These are phyloP conservation scores for Porites divaricata DNA, from an alignment of 92 coral and sea anemone species.

Conservation along the genomic window DNA sequence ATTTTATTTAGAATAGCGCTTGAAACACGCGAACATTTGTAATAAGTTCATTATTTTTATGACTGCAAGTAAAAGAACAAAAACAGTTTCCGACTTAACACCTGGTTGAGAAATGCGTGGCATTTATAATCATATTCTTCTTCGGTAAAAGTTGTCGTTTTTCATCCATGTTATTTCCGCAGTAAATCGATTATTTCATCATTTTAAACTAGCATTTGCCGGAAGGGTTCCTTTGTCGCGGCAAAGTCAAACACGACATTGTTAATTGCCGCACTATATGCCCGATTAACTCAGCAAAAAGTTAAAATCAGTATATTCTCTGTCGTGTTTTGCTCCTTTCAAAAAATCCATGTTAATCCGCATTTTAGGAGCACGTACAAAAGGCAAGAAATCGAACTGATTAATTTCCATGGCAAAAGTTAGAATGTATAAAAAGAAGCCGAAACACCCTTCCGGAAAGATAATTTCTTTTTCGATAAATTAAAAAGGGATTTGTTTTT, in stretches of 20 bases:
- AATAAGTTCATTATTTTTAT: neutral
- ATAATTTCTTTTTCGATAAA: slow-evolving; percentile 17
- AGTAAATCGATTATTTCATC: slow-evolving; percentile 39
- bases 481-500: slow-evolving; percentile 36
- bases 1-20: neutral
- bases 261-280: slow-evolving; percentile 1
- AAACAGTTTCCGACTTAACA: neutral
- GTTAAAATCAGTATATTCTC: neutral
- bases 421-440: slow-evolving; percentile 4
- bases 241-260: slow-evolving; percentile 25
- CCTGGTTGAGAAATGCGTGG: slow-evolving; percentile 22
- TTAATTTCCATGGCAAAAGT: slow-evolving; percentile 11
- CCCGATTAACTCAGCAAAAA: neutral
- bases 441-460: slow-evolving; percentile 25
- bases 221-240: slow-evolving; percentile 37
- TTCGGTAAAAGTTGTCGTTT: slow-evolving; percentile 13
- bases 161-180: slow-evolving; percentile 42
- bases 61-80: neutral
- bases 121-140: slow-evolving; percentile 32
- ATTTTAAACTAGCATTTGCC: slow-evolving; percentile 32
- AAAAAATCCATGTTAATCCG: slow-evolving; percentile 23
- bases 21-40: neutral
- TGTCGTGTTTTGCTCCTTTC: neutral
- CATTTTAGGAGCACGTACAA: neutral
- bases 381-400: neutral